Evolutionary conservation across 2,888 invertebrate species (phyloP).

Genomic region (Hyles lineata): DNA sequence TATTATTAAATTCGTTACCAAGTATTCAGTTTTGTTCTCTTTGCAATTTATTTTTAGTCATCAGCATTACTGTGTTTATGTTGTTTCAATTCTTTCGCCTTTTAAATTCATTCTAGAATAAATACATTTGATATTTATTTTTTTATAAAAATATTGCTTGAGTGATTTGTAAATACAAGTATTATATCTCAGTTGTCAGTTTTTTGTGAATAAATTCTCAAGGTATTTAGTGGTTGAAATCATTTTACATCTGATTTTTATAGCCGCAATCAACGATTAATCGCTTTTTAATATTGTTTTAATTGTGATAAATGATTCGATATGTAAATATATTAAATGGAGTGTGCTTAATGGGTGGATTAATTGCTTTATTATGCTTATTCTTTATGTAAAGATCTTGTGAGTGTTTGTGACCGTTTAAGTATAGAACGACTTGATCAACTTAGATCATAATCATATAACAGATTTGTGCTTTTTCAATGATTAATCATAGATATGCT

Average conservation of each 20-base stretch:
- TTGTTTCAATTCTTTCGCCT: background rate
- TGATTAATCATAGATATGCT: no score
- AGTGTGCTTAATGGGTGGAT: background rate
- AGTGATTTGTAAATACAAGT: no score
- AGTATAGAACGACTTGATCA: no score
- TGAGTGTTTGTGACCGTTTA: no score
- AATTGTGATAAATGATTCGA: background rate
- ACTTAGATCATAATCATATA: no score
- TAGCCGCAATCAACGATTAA: background rate
- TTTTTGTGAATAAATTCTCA: no score
- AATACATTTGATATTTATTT: no score
- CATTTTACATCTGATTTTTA: background rate
- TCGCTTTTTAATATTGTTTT: slow-evolving; percentile 22
- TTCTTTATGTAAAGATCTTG: no score
- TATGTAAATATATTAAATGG: slow-evolving; percentile 14
- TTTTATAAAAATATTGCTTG: no score
- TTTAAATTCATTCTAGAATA: no score
- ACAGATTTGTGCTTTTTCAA: no score
- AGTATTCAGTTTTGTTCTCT: slow-evolving; percentile 35
- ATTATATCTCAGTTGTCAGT: no score
- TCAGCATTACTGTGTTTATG: background rate
- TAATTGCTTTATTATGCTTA: slow-evolving; percentile 3
- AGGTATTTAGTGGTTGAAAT: background rate
- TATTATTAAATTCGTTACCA: slow-evolving; percentile 40
- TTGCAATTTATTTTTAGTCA: slow-evolving; percentile 33